A percentile compares a stretch with the other conserved stretches of the same genome.
Evolutionary conservation across 2,113 vertebrate genomes (phyloP).

Genomic region (Chelonoidis abingdonii): DNA sequence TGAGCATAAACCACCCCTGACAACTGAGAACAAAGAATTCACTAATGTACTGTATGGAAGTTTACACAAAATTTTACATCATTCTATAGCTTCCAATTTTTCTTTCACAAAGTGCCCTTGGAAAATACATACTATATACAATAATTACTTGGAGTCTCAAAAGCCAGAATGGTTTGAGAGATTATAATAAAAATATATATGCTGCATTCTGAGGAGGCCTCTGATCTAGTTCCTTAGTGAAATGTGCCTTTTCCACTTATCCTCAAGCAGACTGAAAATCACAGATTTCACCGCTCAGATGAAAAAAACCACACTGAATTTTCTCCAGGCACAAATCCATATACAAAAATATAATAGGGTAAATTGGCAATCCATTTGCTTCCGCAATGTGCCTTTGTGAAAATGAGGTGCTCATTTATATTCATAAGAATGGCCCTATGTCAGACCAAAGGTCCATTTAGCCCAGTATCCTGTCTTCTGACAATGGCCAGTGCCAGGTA

Average conservation of each 20-base stretch:
- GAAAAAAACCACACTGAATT: constrained; percentile 18
- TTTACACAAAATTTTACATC: not conserved
- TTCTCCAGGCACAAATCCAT: constrained; percentile 65
- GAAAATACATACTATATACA: not conserved
- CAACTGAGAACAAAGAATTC: not conserved
- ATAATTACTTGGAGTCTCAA: not conserved
- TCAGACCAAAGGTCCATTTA: too few relatives aligned
- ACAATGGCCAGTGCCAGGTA: too few relatives aligned
- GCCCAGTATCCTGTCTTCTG: too few relatives aligned
- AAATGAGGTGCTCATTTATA: constrained; percentile 16
- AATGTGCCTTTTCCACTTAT: not conserved
- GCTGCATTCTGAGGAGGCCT: not conserved
- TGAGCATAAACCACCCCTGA: not conserved
- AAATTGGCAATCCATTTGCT: constrained; percentile 43
- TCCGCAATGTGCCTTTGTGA: not conserved
- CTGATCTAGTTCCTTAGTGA: not conserved
- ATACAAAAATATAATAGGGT: constrained; percentile 27
- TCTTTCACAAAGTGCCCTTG: not conserved
- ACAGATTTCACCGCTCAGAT: not conserved
- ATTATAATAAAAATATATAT: not conserved
- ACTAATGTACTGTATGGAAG: not conserved
- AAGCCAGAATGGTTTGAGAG: not conserved
- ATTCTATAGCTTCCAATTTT: not conserved
- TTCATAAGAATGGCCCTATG: not conserved
- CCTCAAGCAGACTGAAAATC: constrained; percentile 49